A percentile compares a stretch with the other conserved stretches of the same genome.
These are phyloP conservation scores for Odontomyia ornata DNA, from an alignment of 2,888 invertebrate genomes.

Conservation along the genomic window DNA sequence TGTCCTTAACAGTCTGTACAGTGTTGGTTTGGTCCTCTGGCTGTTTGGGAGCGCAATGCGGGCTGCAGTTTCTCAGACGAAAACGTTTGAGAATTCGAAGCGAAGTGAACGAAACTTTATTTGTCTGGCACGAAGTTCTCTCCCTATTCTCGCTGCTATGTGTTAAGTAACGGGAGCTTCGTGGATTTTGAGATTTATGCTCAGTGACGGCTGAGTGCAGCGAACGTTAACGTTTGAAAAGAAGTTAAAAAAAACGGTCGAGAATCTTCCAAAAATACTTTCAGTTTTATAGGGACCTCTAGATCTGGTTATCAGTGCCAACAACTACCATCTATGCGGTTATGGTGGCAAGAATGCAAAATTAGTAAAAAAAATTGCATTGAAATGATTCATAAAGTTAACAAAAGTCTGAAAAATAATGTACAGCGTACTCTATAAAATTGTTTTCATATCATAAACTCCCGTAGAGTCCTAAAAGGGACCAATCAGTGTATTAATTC, in stretches of 20 bases:
- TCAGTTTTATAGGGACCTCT: no score
- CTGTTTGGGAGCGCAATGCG: neutral
- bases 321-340: no score
- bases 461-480: neutral
- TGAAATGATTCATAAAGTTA: no score
- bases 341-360: no score
- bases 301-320: no score
- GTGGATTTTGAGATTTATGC: neutral
- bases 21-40: neutral
- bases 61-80: conserved; percentile 9
- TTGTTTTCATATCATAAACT: neutral
- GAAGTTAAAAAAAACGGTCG: conserved; percentile 13
- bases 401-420: no score
- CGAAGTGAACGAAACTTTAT: conserved; percentile 33
- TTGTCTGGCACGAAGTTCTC: neutral
- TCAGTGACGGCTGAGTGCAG: neutral
- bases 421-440: no score
- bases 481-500: conserved; percentile 10
- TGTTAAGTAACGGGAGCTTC: neutral
- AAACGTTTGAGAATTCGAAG: neutral
- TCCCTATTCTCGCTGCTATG: neutral
- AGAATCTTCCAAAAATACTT: no score
- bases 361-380: no score
- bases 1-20: no score
- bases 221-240: neutral